phyloP scores from a whole-genome alignment of 2,113 vertebrate species.

The Toxostoma redivivum region DNA sequence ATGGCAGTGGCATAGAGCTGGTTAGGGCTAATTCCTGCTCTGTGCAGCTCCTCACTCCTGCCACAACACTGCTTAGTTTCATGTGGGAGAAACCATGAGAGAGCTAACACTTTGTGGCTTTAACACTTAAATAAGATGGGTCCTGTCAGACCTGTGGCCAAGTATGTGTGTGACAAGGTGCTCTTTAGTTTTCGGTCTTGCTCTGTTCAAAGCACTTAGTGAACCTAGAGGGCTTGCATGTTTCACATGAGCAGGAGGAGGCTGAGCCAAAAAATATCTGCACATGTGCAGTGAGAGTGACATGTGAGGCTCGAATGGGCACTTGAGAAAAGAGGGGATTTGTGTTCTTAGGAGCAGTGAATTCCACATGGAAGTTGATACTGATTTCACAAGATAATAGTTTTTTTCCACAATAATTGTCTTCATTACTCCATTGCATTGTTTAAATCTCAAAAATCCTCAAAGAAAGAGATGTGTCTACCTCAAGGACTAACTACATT shows the following conservation, averaged over 20 bases:
- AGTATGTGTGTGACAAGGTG: neutral
- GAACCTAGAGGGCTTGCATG: neutral
- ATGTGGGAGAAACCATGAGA: neutral
- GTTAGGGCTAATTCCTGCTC: neutral
- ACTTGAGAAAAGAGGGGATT: neutral
- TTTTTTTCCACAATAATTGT: neutral
- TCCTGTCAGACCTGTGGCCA: neutral
- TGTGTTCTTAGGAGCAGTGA: neutral
- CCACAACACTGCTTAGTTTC: neutral
- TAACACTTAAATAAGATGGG: neutral
- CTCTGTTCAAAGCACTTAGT: neutral
- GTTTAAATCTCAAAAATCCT: neutral
- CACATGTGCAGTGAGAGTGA: too few species aligned
- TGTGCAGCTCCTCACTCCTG: neutral
- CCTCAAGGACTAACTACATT: neutral
- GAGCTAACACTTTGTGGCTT: too few species aligned
- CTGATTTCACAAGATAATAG: neutral
- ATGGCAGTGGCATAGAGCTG: neutral
- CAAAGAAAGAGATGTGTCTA: neutral
- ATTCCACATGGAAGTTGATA: neutral
- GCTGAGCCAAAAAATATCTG: neutral
- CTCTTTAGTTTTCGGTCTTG: neutral
- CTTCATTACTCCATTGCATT: neutral
- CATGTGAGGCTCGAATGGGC: neutral
- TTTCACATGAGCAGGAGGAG: neutral